Evolutionary conservation across 2,797 vertebrate genomes (phyloP), one percentile per base, ranked within the genome.

Genomic region (Neopelma chrysocephalum): DNA sequence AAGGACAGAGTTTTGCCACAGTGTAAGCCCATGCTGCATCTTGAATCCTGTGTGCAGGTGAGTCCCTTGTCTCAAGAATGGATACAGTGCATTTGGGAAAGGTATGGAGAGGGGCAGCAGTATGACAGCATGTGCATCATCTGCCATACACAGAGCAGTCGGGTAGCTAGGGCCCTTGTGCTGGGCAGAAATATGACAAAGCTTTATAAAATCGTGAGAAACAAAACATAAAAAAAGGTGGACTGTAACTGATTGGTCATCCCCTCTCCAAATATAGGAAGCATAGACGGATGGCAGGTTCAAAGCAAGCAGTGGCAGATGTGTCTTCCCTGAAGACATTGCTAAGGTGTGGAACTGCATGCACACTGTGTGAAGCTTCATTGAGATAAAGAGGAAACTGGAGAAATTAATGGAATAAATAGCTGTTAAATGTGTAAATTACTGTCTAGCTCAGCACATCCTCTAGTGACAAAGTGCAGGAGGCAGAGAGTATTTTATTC

Each of bases 51-150:
- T 1, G 5, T 2, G 13, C 22, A 29, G 27, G 9, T 25, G 51
- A 66, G 38, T 60, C 13, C 40, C 11, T 20, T 26, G n/a, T 36
- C 29, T 56, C 53, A 61, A 45, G 42, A 70, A 70, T 1, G 1
- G 16, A 6, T 13, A 15, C 36, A 48, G 15, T 7, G 21, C n/a
- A 43, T 12, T 0, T 48, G 48, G 60, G 32, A 80, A 64, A 70
- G 7, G 19, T 14, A 40, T 0, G 0, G 70, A 72, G 72, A 66
- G 9, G 4, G 26, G 26, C 32, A 48, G 54, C 32, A 57, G 65
- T 1, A 53, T 0, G 3, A 18, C 0, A 43, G 16, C 1, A 0
- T 40, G 57, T 31, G 34, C 22, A 34, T 15, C 25, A 43, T 42
- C 36, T 82, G 31, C 82, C 58, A 15, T 5, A 17, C 13, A 3